A percentile compares a stretch with the other conserved stretches of the same genome.
These are phyloP conservation scores for Hetaerina titia DNA, from an alignment of 2,888 invertebrate species.

Conservation along the genomic window DNA sequence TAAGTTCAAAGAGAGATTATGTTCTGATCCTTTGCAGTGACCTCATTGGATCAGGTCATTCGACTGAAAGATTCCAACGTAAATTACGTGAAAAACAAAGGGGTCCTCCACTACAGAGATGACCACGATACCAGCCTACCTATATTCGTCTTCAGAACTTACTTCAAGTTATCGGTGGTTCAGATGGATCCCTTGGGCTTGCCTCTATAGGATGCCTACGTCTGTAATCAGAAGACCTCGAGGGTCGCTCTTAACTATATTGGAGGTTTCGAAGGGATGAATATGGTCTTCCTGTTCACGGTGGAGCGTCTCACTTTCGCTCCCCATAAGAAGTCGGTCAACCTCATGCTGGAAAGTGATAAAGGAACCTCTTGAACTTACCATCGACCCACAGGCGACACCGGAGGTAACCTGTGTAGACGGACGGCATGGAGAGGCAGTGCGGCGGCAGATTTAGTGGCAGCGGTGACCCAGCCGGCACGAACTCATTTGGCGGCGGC, in stretches of 20 bases:
- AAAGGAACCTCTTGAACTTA: neutral
- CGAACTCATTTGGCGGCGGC: constrained; percentile 9
- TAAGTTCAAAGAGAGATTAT: neutral
- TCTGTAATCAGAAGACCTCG: neutral
- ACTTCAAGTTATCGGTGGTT: neutral
- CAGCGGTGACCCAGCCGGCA: constrained; percentile 5
- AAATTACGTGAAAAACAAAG: neutral
- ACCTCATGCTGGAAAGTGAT: neutral
- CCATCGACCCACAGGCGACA: neutral
- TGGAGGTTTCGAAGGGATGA: neutral
- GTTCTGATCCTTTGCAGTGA: neutral
- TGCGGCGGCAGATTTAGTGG: constrained; percentile 16
- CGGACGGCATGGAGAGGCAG: neutral
- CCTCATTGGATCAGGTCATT: neutral
- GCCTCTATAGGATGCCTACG: neutral
- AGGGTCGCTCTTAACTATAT: neutral
- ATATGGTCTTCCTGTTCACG: constrained; percentile 13
- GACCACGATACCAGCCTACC: neutral
- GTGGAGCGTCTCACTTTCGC: neutral
- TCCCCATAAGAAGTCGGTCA: neutral
- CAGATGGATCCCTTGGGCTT: neutral
- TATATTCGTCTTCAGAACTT: neutral
- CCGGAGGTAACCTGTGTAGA: neutral
- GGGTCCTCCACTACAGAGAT: neutral
- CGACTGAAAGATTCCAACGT: neutral